Conservation (phyloP, 2,113 vertebrate genomes). For the Climacteris rufus region DNA sequence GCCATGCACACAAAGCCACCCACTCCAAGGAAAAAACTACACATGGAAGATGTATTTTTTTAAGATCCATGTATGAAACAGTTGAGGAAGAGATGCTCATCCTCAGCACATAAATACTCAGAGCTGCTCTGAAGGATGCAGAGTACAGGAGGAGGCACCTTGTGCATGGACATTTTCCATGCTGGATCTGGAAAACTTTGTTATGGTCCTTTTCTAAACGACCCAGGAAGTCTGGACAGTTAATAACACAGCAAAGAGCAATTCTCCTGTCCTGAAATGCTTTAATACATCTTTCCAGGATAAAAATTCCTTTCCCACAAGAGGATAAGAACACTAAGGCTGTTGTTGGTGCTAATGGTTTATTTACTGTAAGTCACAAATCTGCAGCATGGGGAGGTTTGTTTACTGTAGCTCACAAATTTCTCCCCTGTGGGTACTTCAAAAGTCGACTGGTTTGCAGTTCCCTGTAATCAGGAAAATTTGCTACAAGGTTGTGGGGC, state of each 20-base stretch:
- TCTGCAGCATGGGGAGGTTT: not conserved
- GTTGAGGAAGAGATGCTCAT: not conserved
- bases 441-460: not conserved
- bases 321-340: not conserved
- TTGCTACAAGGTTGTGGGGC: not conserved
- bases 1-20: not conserved
- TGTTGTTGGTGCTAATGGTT: slow-evolving; percentile 8
- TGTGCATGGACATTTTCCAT: not conserved
- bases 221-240: not conserved
- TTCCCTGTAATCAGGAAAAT: not conserved
- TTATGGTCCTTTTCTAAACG: not conserved
- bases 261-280: not conserved
- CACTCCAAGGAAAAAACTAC: not conserved
- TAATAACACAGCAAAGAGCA: not conserved
- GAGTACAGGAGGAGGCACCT: not conserved
- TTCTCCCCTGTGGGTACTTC: not conserved
- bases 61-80: not conserved
- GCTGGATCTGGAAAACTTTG: not conserved
- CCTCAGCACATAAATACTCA: not conserved
- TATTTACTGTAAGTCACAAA: slow-evolving; percentile 31
- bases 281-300: not conserved
- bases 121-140: not conserved
- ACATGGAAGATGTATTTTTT: not conserved
- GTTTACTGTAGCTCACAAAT: slow-evolving; percentile 12
- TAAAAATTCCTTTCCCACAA: slow-evolving; percentile 33